Percentiles rank a stretch among this genome's conserved stretches.
Conservation (phyloP, 2,888 invertebrate genomes). For the Pseudeuparius sepicola region DNA sequence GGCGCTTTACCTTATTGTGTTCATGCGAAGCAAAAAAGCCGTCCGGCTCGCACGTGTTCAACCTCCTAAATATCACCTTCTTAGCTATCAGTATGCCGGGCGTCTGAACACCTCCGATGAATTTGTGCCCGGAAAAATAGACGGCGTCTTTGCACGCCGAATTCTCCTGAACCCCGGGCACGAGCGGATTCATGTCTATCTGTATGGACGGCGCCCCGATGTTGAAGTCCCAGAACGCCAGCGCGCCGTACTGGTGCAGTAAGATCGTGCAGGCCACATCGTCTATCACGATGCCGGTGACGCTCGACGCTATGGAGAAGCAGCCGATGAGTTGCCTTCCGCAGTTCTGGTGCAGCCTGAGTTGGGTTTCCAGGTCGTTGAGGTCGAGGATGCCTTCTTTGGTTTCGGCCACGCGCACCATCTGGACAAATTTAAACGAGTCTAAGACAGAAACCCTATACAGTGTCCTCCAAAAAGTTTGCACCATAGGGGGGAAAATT, state of each 20-base stretch:
- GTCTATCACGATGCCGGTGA: conserved; percentile 81
- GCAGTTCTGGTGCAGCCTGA: conserved; percentile 51
- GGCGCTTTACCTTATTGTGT: conserved; percentile 34
- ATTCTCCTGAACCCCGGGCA: conserved; percentile 56
- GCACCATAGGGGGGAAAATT: no score
- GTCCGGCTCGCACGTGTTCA: conserved; percentile 34
- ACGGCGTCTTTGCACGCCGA: conserved; percentile 74
- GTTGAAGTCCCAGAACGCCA: conserved; percentile 86
- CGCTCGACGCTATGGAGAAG: conserved; percentile 77
- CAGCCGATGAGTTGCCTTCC: conserved; percentile 70
- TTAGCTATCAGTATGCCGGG: conserved; percentile 61
- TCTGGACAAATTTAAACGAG: conserved; percentile 41
- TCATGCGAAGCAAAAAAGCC: conserved; percentile 37
- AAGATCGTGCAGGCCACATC: conserved; percentile 72
- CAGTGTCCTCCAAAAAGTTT: no score
- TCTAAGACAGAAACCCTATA: no score
- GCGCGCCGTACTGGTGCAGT: conserved; percentile 72
- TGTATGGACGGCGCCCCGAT: conserved; percentile 69
- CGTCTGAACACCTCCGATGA: conserved; percentile 82
- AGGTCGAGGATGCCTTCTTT: conserved; percentile 71
- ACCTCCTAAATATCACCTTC: conserved; percentile 44
- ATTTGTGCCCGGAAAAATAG: conserved; percentile 84
- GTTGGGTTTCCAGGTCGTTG: conserved; percentile 59
- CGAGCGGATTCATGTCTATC: conserved; percentile 76
- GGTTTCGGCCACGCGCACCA: conserved; percentile 69